Conservation (phyloP, 92 coral and sea anemone species). For the Epizoanthus fatuus region DNA sequence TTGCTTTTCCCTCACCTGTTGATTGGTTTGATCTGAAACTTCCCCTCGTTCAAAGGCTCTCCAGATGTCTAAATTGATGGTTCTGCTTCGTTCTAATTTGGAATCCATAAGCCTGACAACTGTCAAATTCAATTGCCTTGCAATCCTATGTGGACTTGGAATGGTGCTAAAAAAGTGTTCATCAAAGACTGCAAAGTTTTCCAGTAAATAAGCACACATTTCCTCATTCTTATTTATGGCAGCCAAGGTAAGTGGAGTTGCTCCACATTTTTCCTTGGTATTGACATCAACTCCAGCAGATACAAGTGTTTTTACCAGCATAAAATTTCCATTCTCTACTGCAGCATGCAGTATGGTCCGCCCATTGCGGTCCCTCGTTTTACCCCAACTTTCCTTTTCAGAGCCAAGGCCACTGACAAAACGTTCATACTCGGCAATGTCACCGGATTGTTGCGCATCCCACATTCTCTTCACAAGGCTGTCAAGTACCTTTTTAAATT, state of each 20-base stretch:
- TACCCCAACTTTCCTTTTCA: slow-evolving; percentile 48
- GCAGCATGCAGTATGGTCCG: slow-evolving; percentile 64
- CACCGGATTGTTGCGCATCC: slow-evolving; percentile 65
- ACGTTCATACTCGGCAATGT: slow-evolving; percentile 34
- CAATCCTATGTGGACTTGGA: slow-evolving; percentile 60
- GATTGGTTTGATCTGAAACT: background rate
- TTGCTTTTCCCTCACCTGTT: background rate
- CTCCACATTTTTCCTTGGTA: slow-evolving; percentile 70
- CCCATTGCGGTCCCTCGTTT: slow-evolving; percentile 33
- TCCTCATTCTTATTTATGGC: slow-evolving; percentile 53
- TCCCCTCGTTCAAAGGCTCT: slow-evolving; percentile 27
- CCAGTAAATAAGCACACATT: slow-evolving; percentile 39
- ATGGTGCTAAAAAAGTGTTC: no score
- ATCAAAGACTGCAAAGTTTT: slow-evolving; percentile 59
- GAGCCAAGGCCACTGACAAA: slow-evolving; percentile 35
- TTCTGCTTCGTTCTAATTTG: background rate
- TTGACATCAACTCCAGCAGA: slow-evolving; percentile 50
- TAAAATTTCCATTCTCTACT: slow-evolving; percentile 54
- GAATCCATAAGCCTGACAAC: slow-evolving; percentile 12
- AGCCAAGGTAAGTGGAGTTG: slow-evolving; percentile 60
- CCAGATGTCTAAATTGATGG: slow-evolving; percentile 23
- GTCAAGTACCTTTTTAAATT: slow-evolving; percentile 54
- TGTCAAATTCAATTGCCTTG: slow-evolving; percentile 60
- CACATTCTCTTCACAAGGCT: slow-evolving; percentile 57
- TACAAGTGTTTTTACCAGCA: slow-evolving; percentile 33